Percentiles rank a stretch among this genome's conserved stretches.
Conservation (phyloP, 2,797 vertebrate genomes). For the Sitta carolinensis region DNA sequence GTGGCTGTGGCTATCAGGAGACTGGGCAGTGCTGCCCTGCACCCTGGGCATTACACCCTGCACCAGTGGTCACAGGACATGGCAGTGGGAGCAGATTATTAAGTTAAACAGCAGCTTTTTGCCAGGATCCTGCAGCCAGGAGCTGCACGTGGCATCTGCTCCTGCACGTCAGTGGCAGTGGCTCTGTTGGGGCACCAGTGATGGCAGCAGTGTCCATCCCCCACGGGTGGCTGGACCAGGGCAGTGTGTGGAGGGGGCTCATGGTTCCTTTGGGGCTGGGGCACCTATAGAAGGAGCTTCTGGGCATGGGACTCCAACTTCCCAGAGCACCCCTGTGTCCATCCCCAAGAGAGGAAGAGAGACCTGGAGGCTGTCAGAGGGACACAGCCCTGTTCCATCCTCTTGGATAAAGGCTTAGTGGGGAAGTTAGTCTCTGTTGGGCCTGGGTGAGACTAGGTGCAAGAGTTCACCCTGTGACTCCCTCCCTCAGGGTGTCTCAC, state of each 20-base stretch:
- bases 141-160: accelerated
- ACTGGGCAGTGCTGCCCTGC: background rate
- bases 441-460: background rate
- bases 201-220: background rate
- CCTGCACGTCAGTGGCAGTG: background rate
- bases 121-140: background rate
- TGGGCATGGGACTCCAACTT: background rate
- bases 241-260: accelerated
- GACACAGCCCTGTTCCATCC: accelerated
- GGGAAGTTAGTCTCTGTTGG: background rate
- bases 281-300: background rate
- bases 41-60: too few species aligned
- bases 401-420: background rate
- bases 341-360: background rate
- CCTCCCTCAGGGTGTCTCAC: background rate
- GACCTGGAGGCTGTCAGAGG: background rate
- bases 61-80: accelerated
- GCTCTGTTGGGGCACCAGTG: background rate
- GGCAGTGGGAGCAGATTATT: background rate
- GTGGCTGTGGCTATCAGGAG: background rate
- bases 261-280: background rate
- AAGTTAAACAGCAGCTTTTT: background rate
- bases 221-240: accelerated
- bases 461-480: background rate
- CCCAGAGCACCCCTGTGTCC: background rate